Evolutionary conservation across 2,797 vertebrate species (phyloP).

Genomic region (Spondyliosoma cantharus): DNA sequence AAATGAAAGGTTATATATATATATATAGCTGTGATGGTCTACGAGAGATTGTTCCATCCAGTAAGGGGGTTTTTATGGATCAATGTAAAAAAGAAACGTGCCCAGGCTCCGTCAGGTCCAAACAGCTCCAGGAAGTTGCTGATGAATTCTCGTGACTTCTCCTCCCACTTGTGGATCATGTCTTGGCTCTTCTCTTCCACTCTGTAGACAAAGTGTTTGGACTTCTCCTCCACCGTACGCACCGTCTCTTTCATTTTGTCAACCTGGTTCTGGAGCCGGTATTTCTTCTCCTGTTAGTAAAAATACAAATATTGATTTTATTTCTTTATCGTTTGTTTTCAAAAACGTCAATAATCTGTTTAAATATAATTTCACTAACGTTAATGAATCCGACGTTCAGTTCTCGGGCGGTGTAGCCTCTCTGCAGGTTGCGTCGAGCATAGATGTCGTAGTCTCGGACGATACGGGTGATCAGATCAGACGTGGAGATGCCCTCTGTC

Average conservation of each 20-base stretch:
- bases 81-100: constrained; percentile 72
- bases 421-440: constrained; percentile 93
- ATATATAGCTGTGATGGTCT: not conserved
- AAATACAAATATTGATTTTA: not conserved
- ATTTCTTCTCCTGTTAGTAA: constrained; percentile 92
- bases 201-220: constrained; percentile 96
- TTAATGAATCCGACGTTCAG: constrained; percentile 98
- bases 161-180: constrained; percentile 99
- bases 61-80: not conserved
- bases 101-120: constrained; percentile 96
- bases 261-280: constrained; percentile 96
- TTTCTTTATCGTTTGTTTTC: not conserved
- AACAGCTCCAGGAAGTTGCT: constrained; percentile 97
- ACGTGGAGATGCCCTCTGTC: constrained; percentile 98
- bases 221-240: constrained; percentile 95
- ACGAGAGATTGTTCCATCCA: not conserved
- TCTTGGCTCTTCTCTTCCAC: constrained; percentile 99
- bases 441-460: constrained; percentile 97
- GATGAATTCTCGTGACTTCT: constrained; percentile 98
- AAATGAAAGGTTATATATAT: not conserved
- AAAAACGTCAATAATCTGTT: not conserved
- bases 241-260: constrained; percentile 99
- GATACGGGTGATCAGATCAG: constrained; percentile 97
- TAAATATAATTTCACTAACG: constrained; percentile 78
- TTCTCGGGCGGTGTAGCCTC: constrained; percentile 96